Base-by-base conservation (phyloP, 1,140 invertebrate genomes). In the Drosophila funebris region DNA sequence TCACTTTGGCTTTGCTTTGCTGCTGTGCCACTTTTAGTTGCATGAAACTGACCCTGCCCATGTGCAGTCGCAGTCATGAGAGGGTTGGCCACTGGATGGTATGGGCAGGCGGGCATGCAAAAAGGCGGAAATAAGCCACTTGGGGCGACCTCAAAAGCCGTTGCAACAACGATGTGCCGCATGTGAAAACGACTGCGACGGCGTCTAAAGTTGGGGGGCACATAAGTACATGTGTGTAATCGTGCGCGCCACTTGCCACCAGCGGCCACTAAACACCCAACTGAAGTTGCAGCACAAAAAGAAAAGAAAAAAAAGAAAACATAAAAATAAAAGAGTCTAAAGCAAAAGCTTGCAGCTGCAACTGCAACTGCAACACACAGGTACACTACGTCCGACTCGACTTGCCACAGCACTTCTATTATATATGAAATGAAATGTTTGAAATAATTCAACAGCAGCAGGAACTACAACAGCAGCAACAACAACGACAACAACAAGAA, bases 111-210 rank as follows among this genome's bases (percentile, higher is more conserved):
- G 29, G 14, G 14, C 74, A 83, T 78, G 78, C 66, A 73, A 76
- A 89, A 79, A 83, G 79, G 83, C 83, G 83, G 83, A 88, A 89
- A 88, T 89, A 88, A 83, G 79, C 84, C 83, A 88, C 83, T 88
- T 76, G 76, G 79, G 74, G 76, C 87, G 73, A 88, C 83, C 78
- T 88, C 83, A 88, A 88, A 88, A 61, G 70, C 20, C 14, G n/a
- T 44, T 33, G 41, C 31, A 20, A 16, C 39, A 36, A n/a, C 31
- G 11, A 29, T 36, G 18, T 54, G n/a, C 24, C 13, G 24, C 22
- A 48, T 48, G 22, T 48, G 24, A 48, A 20, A 31, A 31, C 1
- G 18, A 14, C 37, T 41, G 14, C 14, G n/a, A 43, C 41, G 4
- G 41, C 16, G 16, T 18, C 22, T 5, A 22, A 9, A 16, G 39